Evolutionary conservation across 2,797 vertebrate species (phyloP).

Genomic region (Poliocrania exsul): DNA sequence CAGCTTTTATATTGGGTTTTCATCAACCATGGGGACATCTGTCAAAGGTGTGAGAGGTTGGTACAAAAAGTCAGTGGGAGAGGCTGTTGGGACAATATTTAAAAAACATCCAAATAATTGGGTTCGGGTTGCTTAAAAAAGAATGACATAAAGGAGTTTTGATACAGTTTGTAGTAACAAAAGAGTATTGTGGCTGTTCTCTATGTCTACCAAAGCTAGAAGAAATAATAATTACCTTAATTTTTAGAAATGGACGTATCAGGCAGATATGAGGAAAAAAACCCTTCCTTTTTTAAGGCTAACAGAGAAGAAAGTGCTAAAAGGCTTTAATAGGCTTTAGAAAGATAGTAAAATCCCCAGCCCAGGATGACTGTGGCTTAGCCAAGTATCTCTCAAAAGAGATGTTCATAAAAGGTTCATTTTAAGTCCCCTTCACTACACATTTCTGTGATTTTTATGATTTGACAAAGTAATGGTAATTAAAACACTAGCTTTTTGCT

Average conservation of each 20-base stretch:
- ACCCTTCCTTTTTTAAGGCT: not conserved
- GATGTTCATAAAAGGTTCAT: not conserved
- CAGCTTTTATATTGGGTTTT: not conserved
- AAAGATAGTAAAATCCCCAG: not conserved
- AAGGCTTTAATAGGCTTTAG: not conserved
- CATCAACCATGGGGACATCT: not conserved
- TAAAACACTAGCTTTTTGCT: not conserved
- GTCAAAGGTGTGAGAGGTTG: not conserved
- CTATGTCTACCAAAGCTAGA: not conserved
- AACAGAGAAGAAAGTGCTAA: not conserved
- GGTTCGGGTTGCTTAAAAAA: not conserved
- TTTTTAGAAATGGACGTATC: not conserved
- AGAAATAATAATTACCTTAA: not conserved
- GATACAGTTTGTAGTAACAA: not conserved
- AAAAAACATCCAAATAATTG: not conserved
- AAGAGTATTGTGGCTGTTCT: not conserved
- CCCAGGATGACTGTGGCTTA: not conserved
- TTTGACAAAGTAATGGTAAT: conserved; percentile 33
- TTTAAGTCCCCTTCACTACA: not conserved
- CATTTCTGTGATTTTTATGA: not conserved
- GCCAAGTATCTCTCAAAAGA: not conserved
- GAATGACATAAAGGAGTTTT: not conserved
- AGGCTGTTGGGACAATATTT: not conserved
- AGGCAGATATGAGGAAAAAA: not conserved
- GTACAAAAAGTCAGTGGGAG: not conserved